phyloP scores from a whole-genome alignment of 2,888 invertebrate species.

The Melieria omissa region DNA sequence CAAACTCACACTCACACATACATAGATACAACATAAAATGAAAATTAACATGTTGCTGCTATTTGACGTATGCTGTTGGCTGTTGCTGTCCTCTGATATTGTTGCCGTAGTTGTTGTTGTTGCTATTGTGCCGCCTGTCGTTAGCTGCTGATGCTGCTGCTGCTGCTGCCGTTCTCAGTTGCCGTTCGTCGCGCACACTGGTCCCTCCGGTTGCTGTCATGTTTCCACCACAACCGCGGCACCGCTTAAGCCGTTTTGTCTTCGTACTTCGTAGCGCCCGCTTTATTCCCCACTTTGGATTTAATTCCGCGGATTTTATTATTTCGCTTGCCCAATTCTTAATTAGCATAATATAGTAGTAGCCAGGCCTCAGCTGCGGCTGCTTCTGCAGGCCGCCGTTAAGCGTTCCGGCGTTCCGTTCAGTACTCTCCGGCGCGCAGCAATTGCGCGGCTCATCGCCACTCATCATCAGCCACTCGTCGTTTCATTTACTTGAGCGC shows the following conservation, averaged over 20 bases:
- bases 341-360: conserved; percentile 29
- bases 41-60: conserved; percentile 18
- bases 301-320: conserved; percentile 26
- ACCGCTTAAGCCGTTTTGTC: background rate
- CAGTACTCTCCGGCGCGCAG: background rate
- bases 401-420: too few species aligned
- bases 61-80: too few species aligned
- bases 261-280: background rate
- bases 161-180: background rate
- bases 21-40: background rate
- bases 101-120: too few species aligned
- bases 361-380: background rate
- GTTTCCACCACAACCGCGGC: background rate
- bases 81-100: too few species aligned
- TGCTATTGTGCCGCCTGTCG: too few species aligned
- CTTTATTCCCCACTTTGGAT: conserved; percentile 2
- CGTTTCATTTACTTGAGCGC: conserved; percentile 7
- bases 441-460: background rate
- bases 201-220: background rate
- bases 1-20: too few species aligned
- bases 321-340: conserved; percentile 34
- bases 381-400: background rate
- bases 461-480: background rate
- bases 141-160: background rate
- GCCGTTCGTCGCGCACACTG: background rate